Percentiles rank a stretch among this genome's conserved stretches.
Evolutionary conservation across 1,140 invertebrate genomes (phyloP).

Genomic region (Paracyclopina nana): DNA sequence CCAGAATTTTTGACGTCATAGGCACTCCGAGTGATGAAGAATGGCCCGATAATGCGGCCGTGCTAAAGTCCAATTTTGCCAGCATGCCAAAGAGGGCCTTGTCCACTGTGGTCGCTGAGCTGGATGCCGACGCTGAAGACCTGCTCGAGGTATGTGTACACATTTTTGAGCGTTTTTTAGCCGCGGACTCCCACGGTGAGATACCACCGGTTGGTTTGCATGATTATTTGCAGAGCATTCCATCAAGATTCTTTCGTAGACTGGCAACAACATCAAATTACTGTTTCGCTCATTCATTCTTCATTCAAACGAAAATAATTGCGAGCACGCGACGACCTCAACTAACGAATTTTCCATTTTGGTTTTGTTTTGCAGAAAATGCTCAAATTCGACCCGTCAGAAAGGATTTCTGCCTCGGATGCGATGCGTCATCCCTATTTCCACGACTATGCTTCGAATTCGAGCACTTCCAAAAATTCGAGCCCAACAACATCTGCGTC

Average conservation of each 20-base stretch:
- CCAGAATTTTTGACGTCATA: conserved; percentile 55
- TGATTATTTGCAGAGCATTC: too few species aligned
- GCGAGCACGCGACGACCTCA: neutral
- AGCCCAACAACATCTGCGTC: too few species aligned
- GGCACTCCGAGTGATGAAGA: conserved; percentile 25
- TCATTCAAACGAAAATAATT: too few species aligned
- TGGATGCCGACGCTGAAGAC: conserved; percentile 31
- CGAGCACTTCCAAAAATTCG: too few species aligned
- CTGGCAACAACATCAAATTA: too few species aligned
- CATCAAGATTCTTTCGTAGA: too few species aligned
- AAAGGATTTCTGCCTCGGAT: conserved; percentile 45
- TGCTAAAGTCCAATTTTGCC: conserved; percentile 35
- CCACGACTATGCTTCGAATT: conserved; percentile 22
- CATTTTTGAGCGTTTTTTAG: too few species aligned
- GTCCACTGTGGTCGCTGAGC: conserved; percentile 31
- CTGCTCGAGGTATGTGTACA: conserved; percentile 26
- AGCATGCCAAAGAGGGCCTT: conserved; percentile 28
- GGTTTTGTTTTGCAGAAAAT: neutral
- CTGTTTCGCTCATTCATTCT: too few species aligned
- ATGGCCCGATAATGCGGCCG: conserved; percentile 27
- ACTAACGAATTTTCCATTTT: conserved; percentile 1
- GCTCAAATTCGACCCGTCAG: conserved; percentile 45
- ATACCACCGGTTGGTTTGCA: too few species aligned
- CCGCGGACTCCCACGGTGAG: too few species aligned
- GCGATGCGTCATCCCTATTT: conserved; percentile 58